A percentile compares a stretch with the other conserved stretches of the same genome.
These are phyloP conservation scores for Eciton burchellii DNA, from an alignment of 1,140 invertebrate species.

Conservation along the genomic window DNA sequence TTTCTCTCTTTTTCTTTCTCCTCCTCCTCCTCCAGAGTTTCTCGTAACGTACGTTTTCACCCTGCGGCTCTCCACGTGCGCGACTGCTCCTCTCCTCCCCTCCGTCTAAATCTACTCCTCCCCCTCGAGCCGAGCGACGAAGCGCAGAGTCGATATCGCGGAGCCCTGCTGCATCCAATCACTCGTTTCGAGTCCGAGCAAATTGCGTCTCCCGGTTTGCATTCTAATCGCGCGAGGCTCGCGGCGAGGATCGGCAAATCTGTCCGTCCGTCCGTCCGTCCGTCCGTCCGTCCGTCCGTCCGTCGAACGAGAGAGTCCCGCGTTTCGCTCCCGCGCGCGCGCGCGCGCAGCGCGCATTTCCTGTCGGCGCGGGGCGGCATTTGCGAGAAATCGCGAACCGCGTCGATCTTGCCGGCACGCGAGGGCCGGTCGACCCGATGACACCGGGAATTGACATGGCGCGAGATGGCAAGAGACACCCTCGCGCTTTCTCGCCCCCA, in stretches of 20 bases:
- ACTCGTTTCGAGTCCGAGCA: no score
- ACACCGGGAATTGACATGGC: conserved; percentile 66
- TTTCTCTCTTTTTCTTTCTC: no score
- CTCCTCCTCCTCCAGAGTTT: no score
- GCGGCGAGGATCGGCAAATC: background rate
- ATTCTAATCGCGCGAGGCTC: background rate
- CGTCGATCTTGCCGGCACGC: conserved; percentile 33
- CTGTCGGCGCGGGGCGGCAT: conserved; percentile 9
- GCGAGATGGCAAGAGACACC: conserved; percentile 53
- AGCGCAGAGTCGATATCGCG: background rate
- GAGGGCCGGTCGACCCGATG: background rate
- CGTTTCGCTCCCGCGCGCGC: conserved; percentile 2
- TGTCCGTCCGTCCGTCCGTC: no score
- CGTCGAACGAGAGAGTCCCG: conserved; percentile 11
- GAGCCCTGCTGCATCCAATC: background rate
- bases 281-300: background rate
- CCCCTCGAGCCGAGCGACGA: background rate
- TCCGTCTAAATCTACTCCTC: background rate
- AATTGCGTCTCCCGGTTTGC: background rate
- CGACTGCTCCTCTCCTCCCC: background rate
- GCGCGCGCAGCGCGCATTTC: conserved; percentile 30
- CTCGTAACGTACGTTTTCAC: background rate
- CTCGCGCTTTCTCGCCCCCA: conserved; percentile 1
- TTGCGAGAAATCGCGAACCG: conserved; percentile 29
- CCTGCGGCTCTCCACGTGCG: background rate